These are phyloP conservation scores for Luehdorfia chinensis DNA, from an alignment of 1,140 invertebrate genomes.

Conservation along the genomic window DNA sequence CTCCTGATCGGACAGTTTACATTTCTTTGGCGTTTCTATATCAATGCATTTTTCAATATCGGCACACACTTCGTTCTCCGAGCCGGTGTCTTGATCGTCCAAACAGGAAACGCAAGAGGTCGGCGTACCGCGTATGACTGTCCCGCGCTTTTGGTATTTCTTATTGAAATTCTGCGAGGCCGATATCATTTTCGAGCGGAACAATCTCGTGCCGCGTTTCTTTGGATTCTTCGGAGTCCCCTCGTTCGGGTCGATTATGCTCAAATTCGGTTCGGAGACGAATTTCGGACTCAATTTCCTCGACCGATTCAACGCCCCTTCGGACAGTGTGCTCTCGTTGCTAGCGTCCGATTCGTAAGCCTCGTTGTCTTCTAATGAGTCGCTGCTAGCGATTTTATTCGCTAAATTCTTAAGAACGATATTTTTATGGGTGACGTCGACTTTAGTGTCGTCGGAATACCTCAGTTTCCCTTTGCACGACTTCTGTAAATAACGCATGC, in stretches of 20 bases:
- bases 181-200: slow-evolving; percentile 56
- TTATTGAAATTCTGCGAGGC: slow-evolving; percentile 49
- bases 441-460: slow-evolving; percentile 49
- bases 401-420: slow-evolving; percentile 65
- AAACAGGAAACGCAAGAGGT: slow-evolving; percentile 62
- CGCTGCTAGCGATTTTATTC: slow-evolving; percentile 60
- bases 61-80: slow-evolving; percentile 36
- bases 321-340: slow-evolving; percentile 63
- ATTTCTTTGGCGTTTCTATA: slow-evolving; percentile 52
- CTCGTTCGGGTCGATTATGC: slow-evolving; percentile 49
- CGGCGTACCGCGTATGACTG: slow-evolving; percentile 46
- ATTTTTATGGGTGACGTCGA: slow-evolving; percentile 62
- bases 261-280: slow-evolving; percentile 71
- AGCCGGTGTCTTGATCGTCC: slow-evolving; percentile 54
- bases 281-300: slow-evolving; percentile 67
- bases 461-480: slow-evolving; percentile 50
- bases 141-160: slow-evolving; percentile 57
- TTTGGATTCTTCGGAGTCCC: slow-evolving; percentile 65
- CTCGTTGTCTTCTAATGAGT: slow-evolving; percentile 45
- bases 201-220: slow-evolving; percentile 53
- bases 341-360: slow-evolving; percentile 64
- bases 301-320: slow-evolving; percentile 54
- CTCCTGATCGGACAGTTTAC: slow-evolving; percentile 25
- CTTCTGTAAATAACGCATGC: slow-evolving; percentile 67
- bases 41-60: slow-evolving; percentile 24